Evolutionary conservation across 2,888 invertebrate species (phyloP).

Genomic region (Cheilosia impressa): DNA sequence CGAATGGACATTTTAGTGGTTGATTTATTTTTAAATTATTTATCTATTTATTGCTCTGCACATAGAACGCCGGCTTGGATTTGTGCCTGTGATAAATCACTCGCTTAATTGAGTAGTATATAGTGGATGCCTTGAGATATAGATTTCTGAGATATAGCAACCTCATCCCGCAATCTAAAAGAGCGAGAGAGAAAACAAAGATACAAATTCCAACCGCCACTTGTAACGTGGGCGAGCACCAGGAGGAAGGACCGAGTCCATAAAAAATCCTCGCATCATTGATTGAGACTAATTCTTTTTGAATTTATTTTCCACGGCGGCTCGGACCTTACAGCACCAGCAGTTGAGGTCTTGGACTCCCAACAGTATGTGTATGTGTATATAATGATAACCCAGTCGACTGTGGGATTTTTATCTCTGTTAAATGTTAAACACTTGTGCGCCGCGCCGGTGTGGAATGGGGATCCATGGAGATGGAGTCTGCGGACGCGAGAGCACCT

Average conservation of each 20-base stretch:
- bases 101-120: slow-evolving; percentile 62
- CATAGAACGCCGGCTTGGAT: slow-evolving; percentile 26
- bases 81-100: slow-evolving; percentile 34
- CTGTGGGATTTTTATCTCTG: slow-evolving; percentile 72
- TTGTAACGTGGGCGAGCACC: slow-evolving; percentile 37
- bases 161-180: too few relatives aligned
- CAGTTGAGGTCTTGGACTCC: slow-evolving; percentile 12
- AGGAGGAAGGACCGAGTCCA: slow-evolving; percentile 36
- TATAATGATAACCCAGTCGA: slow-evolving; percentile 61
- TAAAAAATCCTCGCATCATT: slow-evolving; percentile 67
- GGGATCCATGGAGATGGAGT: slow-evolving; percentile 32
- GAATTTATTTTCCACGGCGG: slow-evolving; percentile 55
- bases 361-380: neutral
- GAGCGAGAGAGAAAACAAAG: neutral
- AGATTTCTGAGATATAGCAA: too few relatives aligned
- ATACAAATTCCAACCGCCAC: slow-evolving; percentile 2
- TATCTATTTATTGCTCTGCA: slow-evolving; percentile 46
- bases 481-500: slow-evolving; percentile 27
- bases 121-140: slow-evolving; percentile 41
- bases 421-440: slow-evolving; percentile 71
- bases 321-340: neutral
- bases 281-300: slow-evolving; percentile 70
- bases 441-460: slow-evolving; percentile 28
- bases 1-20: slow-evolving; percentile 31
- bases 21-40: slow-evolving; percentile 67